These are phyloP conservation scores for Eilema depressum DNA, from an alignment of 2,888 invertebrate species.

Conservation along the genomic window DNA sequence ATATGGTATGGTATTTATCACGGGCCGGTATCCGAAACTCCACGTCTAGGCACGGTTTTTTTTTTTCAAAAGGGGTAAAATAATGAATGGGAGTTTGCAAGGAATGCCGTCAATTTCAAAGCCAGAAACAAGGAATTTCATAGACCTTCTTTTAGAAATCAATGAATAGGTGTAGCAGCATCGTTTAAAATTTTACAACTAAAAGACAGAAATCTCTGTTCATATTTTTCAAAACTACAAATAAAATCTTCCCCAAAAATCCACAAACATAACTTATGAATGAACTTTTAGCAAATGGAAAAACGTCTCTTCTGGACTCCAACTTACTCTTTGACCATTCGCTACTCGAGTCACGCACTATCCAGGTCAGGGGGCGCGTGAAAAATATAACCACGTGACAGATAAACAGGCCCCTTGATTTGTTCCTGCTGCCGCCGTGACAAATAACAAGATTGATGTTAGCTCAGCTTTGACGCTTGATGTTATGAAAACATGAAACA, in stretches of 20 bases:
- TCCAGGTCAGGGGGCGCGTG: constrained; percentile 59
- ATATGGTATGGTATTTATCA: too few relatives aligned
- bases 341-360: constrained; percentile 63
- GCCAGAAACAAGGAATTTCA: too few relatives aligned
- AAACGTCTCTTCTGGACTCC: constrained; percentile 43
- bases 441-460: constrained; percentile 58
- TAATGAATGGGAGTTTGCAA: too few relatives aligned
- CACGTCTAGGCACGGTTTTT: too few relatives aligned
- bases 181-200: too few relatives aligned
- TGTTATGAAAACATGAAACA: constrained; percentile 38
- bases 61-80: too few relatives aligned
- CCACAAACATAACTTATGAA: neutral
- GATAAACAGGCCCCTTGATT: constrained; percentile 68
- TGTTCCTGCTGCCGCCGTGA: constrained; percentile 60
- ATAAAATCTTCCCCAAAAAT: neutral
- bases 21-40: too few relatives aligned
- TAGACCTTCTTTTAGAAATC: too few relatives aligned
- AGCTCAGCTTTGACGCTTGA: constrained; percentile 36
- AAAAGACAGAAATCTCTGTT: too few relatives aligned
- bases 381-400: constrained; percentile 67
- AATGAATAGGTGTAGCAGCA: too few relatives aligned
- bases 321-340: constrained; percentile 49
- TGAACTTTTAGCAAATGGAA: too few relatives aligned
- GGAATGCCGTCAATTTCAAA: too few relatives aligned
- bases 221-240: neutral